phyloP scores from a whole-genome alignment of 2,113 vertebrate species.

The Elachura formosa region DNA sequence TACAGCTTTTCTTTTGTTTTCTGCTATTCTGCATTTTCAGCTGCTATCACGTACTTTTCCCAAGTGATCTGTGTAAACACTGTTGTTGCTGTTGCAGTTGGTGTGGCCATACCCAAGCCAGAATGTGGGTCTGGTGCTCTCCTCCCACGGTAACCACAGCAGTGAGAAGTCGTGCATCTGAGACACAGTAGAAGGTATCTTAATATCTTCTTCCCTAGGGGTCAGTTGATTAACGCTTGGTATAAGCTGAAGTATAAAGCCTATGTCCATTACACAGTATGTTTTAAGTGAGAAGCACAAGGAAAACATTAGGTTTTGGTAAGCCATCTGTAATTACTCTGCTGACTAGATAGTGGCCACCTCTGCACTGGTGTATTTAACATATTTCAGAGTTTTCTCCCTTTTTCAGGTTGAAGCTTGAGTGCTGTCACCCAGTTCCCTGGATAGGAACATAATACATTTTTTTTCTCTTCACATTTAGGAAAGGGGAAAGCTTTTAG shows the following conservation, averaged over 20 bases:
- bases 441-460: neutral
- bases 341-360: neutral
- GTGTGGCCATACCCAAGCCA: rapidly evolving
- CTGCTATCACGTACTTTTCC: neutral
- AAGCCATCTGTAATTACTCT: neutral
- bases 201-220: neutral
- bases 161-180: neutral
- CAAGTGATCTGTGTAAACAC: neutral
- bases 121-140: neutral
- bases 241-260: neutral
- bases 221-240: too few species aligned
- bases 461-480: neutral
- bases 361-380: neutral
- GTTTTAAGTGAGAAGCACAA: neutral
- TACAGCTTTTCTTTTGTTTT: neutral
- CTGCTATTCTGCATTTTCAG: neutral
- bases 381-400: neutral
- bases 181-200: neutral
- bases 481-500: neutral
- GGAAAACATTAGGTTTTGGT: neutral
- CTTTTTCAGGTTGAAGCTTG: neutral
- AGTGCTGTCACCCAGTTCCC: neutral
- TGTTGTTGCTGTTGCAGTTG: neutral
- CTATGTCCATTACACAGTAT: neutral
- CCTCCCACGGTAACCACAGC: neutral